Percentiles rank a stretch among this genome's conserved stretches.
Conservation (phyloP, 1,140 invertebrate genomes). For the Paramacrobiotus metropolitanus region DNA sequence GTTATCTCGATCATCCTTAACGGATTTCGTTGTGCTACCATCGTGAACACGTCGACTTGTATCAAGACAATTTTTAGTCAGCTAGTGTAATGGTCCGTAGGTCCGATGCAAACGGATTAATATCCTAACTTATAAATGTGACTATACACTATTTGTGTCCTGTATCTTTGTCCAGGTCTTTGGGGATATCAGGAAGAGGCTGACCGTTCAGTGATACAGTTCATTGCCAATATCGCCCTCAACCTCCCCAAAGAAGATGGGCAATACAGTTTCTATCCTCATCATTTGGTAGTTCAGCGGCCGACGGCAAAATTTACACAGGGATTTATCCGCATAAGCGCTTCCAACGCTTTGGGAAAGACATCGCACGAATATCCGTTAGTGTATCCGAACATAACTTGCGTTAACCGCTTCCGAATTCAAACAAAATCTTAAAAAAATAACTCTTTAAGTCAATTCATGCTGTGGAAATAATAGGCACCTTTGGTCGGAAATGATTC, state of each 20-base stretch:
- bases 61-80: no score
- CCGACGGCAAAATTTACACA: background rate
- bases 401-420: no score
- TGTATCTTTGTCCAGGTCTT: constrained; percentile 20
- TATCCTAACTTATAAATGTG: no score
- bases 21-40: no score
- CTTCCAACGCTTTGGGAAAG: background rate
- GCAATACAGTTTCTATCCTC: background rate
- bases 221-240: background rate
- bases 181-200: constrained; percentile 57
- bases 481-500: constrained; percentile 69
- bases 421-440: no score
- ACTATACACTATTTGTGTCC: no score
- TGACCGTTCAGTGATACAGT: background rate
- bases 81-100: no score
- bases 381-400: background rate
- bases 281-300: background rate
- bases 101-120: no score
- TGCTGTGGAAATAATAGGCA: constrained; percentile 26
- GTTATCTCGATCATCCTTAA: no score
- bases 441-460: constrained; percentile 11
- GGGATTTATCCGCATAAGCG: background rate
- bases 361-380: background rate
- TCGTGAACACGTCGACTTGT: no score
- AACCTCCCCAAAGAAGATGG: background rate